phyloP scores from a whole-genome alignment of 2,888 invertebrate species.

The Cremastinae sp. region DNA sequence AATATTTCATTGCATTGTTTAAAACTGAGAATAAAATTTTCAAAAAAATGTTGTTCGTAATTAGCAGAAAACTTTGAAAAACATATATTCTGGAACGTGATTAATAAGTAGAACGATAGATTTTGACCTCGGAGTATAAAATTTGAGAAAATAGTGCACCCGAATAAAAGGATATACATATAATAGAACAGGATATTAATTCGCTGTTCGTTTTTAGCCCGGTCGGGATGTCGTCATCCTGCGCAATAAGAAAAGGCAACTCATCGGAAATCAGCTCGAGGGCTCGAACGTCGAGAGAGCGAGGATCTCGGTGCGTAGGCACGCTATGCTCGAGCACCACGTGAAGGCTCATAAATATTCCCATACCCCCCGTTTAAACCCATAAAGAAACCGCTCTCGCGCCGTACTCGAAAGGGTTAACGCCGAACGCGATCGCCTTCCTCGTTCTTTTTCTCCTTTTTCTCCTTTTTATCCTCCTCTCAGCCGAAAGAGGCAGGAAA shows the following conservation, averaged over 20 bases:
- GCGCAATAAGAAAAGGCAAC: conserved; percentile 36
- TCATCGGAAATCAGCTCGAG: conserved; percentile 54
- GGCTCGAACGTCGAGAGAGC: conserved; percentile 53
- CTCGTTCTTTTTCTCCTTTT: conserved; percentile 66
- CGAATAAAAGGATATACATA: too few species aligned
- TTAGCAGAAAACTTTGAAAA: too few species aligned
- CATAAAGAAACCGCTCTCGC: conserved; percentile 78
- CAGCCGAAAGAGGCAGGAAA: conserved; percentile 48
- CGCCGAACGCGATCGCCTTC: conserved; percentile 61
- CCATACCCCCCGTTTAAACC: conserved; percentile 70
- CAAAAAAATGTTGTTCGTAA: too few species aligned
- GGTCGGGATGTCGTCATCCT: conserved; percentile 15
- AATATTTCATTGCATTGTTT: too few species aligned
- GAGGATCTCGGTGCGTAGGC: conserved; percentile 62
- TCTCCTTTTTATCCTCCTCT: conserved; percentile 52
- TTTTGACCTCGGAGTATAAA: too few species aligned
- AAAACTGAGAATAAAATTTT: too few species aligned
- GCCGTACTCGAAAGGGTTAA: conserved; percentile 77
- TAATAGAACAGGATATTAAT: too few species aligned
- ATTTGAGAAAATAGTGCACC: too few species aligned
- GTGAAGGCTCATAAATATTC: conserved; percentile 79
- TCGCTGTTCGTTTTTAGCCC: conserved; percentile 30
- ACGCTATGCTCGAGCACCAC: conserved; percentile 62
- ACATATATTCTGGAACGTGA: too few species aligned
- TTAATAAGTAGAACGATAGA: too few species aligned